phyloP scores from a whole-genome alignment of 2,797 vertebrate species.

The Myripristis jacobus region DNA sequence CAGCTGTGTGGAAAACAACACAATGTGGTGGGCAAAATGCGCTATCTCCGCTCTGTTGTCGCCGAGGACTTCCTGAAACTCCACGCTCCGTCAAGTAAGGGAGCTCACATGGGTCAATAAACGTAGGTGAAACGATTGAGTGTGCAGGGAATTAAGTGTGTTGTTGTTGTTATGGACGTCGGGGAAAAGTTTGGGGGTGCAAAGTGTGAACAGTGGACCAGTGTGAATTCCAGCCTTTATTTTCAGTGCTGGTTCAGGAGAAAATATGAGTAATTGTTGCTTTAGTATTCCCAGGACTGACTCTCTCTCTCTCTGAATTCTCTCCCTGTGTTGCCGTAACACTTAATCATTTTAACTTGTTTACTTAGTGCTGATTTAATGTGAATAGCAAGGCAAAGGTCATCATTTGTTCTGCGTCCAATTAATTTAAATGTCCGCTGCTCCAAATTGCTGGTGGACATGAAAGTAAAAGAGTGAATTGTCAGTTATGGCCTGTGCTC shows the following conservation, averaged over 20 bases:
- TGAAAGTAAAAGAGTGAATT: background rate
- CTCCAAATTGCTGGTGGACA: background rate
- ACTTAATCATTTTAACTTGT: background rate
- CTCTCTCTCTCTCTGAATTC: constrained; percentile 6
- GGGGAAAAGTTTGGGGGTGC: no score
- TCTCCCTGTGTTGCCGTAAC: background rate
- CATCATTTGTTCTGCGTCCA: background rate
- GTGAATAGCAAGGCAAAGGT: background rate
- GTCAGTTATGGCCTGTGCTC: background rate
- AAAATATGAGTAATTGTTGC: no score
- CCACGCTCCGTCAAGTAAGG: constrained; percentile 16
- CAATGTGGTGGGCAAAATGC: background rate
- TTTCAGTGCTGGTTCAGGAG: no score
- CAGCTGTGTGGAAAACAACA: rapidly evolving
- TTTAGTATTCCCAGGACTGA: no score
- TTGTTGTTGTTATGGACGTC: no score
- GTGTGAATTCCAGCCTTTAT: no score
- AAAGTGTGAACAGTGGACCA: no score
- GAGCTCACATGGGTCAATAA: constrained; percentile 7
- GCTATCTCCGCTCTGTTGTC: background rate
- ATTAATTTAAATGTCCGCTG: background rate
- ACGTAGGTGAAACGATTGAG: no score
- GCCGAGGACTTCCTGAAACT: constrained; percentile 26
- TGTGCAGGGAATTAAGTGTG: no score
- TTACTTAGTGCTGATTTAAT: background rate